These are phyloP conservation scores for Epirrita christyi DNA, from an alignment of 2,888 invertebrate genomes.

Conservation along the genomic window DNA sequence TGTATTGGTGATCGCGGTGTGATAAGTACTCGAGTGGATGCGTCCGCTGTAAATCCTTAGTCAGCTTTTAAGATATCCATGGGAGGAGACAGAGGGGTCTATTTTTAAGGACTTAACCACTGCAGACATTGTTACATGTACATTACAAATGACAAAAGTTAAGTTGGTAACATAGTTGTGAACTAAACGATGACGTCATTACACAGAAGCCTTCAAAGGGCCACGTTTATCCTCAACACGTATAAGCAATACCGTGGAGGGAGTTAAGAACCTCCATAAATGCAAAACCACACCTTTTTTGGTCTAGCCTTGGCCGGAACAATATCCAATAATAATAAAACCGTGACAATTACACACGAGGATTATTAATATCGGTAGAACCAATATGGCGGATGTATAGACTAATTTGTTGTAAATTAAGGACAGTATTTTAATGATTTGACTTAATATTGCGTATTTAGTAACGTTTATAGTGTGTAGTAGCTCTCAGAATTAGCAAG, in stretches of 20 bases:
- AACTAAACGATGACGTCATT: slow-evolving; percentile 31
- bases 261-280: slow-evolving; percentile 55
- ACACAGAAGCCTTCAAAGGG: slow-evolving; percentile 38
- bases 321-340: slow-evolving; percentile 82
- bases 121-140: too few relatives aligned
- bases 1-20: too few relatives aligned
- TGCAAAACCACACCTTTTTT: slow-evolving; percentile 67
- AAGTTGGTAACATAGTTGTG: too few relatives aligned
- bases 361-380: slow-evolving; percentile 51
- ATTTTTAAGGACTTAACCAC: too few relatives aligned
- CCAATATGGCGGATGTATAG: slow-evolving; percentile 48
- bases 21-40: too few relatives aligned
- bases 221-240: slow-evolving; percentile 51
- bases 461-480: background rate
- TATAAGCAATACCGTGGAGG: slow-evolving; percentile 46
- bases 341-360: slow-evolving; percentile 56
- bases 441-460: slow-evolving; percentile 7
- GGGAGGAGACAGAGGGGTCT: too few relatives aligned
- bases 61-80: too few relatives aligned
- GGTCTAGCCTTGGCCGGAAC: slow-evolving; percentile 71
- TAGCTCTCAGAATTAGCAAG: too few relatives aligned
- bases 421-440: slow-evolving; percentile 33
- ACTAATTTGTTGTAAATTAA: slow-evolving; percentile 47
- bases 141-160: too few relatives aligned
- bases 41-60: too few relatives aligned